A percentile compares a stretch with the other conserved stretches of the same genome.
Evolutionary conservation across 2,888 invertebrate genomes (phyloP).

Genomic region (Heliconius ismenius): DNA sequence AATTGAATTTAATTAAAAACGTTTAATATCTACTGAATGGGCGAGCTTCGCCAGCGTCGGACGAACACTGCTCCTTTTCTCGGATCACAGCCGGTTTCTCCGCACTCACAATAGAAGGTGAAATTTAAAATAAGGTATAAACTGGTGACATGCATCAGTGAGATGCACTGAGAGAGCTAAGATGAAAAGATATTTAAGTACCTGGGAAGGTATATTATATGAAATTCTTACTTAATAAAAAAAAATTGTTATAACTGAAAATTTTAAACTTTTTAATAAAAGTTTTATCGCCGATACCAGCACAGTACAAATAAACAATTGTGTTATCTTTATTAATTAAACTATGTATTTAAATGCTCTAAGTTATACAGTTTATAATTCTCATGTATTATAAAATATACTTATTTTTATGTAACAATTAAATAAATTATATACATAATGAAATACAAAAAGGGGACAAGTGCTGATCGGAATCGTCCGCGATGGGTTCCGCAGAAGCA

Average conservation of each 20-base stretch:
- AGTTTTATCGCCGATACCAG: no score
- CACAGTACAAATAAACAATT: no score
- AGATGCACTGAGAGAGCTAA: slow-evolving; percentile 74
- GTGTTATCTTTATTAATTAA: no score
- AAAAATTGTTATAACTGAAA: neutral
- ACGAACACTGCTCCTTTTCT: slow-evolving; percentile 70
- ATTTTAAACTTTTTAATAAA: no score
- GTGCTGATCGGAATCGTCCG: no score
- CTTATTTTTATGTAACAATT: no score
- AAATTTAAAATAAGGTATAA: slow-evolving; percentile 81
- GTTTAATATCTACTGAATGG: slow-evolving; percentile 53
- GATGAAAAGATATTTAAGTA: neutral
- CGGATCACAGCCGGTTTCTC: slow-evolving; percentile 76
- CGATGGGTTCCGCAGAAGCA: no score
- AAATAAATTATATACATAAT: no score
- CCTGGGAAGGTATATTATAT: neutral
- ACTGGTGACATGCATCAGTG: slow-evolving; percentile 71
- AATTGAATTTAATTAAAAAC: slow-evolving; percentile 54
- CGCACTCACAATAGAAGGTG: slow-evolving; percentile 80
- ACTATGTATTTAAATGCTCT: no score
- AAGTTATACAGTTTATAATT: no score
- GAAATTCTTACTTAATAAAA: neutral
- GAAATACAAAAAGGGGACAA: no score
- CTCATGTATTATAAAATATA: no score
- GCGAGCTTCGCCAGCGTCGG: slow-evolving; percentile 69